phyloP scores from a whole-genome alignment of 2,797 vertebrate species.

The Lindbergichthys nudifrons region DNA sequence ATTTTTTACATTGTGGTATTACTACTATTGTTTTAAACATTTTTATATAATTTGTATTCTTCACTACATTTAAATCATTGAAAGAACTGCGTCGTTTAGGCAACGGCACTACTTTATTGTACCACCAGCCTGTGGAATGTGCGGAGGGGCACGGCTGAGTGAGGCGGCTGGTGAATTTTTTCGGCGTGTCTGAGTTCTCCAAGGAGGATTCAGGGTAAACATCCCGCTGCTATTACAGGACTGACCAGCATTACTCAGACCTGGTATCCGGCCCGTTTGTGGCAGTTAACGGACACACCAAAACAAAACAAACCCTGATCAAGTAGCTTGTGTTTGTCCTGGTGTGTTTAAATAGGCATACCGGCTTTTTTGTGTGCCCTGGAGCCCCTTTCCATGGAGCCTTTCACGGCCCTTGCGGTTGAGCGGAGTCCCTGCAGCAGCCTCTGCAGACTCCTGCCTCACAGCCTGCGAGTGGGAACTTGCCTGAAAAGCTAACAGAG shows the following conservation, averaged over 20 bases:
- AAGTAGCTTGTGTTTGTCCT: constrained; percentile 27
- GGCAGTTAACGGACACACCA: constrained; percentile 59
- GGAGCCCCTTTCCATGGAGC: constrained; percentile 59
- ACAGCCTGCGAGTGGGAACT: constrained; percentile 83
- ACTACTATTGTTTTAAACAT: background rate
- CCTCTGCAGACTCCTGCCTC: constrained; percentile 60
- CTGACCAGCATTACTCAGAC: constrained; percentile 37
- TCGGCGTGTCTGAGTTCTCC: constrained; percentile 78
- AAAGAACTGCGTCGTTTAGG: constrained; percentile 33
- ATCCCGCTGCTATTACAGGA: constrained; percentile 65
- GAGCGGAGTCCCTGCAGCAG: constrained; percentile 58
- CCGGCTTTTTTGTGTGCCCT: constrained; percentile 63
- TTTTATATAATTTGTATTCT: background rate
- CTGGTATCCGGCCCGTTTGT: constrained; percentile 35
- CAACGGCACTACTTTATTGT: constrained; percentile 82
- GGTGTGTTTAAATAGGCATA: constrained; percentile 32
- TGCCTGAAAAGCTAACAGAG: constrained; percentile 82
- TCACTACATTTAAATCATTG: background rate
- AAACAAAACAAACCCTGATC: constrained; percentile 41
- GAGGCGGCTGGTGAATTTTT: constrained; percentile 76
- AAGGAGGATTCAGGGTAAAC: constrained; percentile 85
- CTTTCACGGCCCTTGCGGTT: constrained; percentile 75
- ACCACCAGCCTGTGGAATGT: constrained; percentile 89
- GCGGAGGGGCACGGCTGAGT: constrained; percentile 83
- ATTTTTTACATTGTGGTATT: background rate